Base-by-base conservation (phyloP, 2,113 vertebrate species). In the Synchiropus splendidus region DNA sequence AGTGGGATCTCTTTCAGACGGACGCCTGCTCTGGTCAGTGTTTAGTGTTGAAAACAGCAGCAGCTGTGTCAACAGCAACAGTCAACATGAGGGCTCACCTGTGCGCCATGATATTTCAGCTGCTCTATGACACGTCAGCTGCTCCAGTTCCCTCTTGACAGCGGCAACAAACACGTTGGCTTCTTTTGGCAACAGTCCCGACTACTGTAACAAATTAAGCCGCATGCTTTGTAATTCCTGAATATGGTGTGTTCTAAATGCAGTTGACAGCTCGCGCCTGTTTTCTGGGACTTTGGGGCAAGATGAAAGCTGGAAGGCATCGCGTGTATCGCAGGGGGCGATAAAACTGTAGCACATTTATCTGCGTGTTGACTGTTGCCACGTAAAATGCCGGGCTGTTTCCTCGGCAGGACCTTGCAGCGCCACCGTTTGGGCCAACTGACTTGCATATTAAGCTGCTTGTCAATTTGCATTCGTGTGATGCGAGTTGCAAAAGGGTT, bases 31-130 rank as follows among this genome's bases (percentile, higher is more conserved):
- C n/a, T n/a, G n/a, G n/a, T n/a, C n/a, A n/a, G n/a, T n/a, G n/a
- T n/a, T n/a, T n/a, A 3, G 32, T 36, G 34, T 2, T 36, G 11
- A 1, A 41, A 64, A 60, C 62, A 55, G 50, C 18, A 49, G 54
- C 79, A 80, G 80, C 80, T 80, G 77, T 69, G 75, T 72, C 68
- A 72, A 77, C 67, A 72, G 43, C 42, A 48, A 45, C 51, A 42
- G 75, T 56, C 49, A 65, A 52, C 65, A 61, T 14, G 51, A 34
- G 43, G 55, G 53, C 48, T 74, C 77, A 77, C 77, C 79, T 80
- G 77, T 70, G 50, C 21, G 13, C 2, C 2, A 30, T 37, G 34
- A 36, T 41, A 31, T 42, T 50, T 58, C 72, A 74, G 74, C 67
- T 79, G 71, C 57, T 64, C 34, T 12, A 50, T 48, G 6, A 17